Conservation (phyloP, 2,888 invertebrate genomes). For the Melolontha melolontha region DNA sequence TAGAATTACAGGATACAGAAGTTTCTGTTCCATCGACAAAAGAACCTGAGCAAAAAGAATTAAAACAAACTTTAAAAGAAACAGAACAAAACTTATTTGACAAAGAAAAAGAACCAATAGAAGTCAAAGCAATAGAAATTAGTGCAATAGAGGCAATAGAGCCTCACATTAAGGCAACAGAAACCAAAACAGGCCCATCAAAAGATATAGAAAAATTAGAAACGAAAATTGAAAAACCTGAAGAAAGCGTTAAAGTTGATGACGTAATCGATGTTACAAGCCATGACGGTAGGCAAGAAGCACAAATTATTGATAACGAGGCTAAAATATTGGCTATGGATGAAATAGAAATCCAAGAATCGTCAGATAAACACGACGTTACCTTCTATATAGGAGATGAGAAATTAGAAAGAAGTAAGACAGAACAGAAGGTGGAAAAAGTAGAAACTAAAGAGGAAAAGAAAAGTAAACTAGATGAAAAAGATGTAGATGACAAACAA, state of each 20-base stretch:
- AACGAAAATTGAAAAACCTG: no score
- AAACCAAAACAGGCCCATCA: no score
- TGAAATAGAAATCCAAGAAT: not conserved
- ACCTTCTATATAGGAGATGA: constrained; percentile 28
- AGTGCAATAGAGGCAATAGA: no score
- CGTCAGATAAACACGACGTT: constrained; percentile 7
- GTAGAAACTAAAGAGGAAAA: constrained; percentile 33
- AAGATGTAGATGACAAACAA: constrained; percentile 28
- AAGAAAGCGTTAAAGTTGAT: no score
- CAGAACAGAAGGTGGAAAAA: constrained; percentile 45
- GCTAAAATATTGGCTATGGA: constrained; percentile 8
- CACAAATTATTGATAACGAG: constrained; percentile 18
- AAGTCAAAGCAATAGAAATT: no score
- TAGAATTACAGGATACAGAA: no score
- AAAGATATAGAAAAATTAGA: no score
- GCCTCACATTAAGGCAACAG: no score
- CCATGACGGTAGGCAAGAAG: no score
- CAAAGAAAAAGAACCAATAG: no score
- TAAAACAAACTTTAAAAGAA: constrained; percentile 1
- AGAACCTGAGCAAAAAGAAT: not conserved
- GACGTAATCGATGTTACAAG: no score
- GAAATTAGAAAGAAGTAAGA: constrained; percentile 35
- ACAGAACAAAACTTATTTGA: not conserved
- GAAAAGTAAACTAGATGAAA: constrained; percentile 34
- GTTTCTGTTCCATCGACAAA: not conserved